Base-by-base conservation (phyloP, 1,140 invertebrate genomes). In the Zaprionus africanus region DNA sequence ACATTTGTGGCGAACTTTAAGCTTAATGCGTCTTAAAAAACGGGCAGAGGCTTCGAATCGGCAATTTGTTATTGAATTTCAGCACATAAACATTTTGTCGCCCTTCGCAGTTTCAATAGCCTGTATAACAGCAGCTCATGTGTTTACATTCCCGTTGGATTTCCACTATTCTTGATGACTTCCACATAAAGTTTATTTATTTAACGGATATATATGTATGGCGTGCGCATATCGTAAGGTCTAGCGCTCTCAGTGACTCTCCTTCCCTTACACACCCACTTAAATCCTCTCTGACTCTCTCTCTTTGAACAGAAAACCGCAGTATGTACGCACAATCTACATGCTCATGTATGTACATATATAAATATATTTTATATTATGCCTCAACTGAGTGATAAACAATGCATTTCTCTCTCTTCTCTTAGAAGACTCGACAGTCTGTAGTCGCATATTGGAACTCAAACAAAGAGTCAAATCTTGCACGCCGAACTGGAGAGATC, bases 41-140 rank as follows among this genome's bases (percentile, higher is more conserved):
- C 17, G 17, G 5, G 38, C 15, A 19, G n/a, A 13, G 22, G 28
- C 26, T 36, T 28, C 11, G n/a, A 28, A 41, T 19, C 38, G 58
- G 24, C 58, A 43, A 43, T 62, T 61, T 61, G 58, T 69, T 54
- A 54, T 54, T 43, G 19, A 60, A 69, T 24, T 31, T 36, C 2
- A 15, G 11, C 31, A 38, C 61, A 36, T 26, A 13, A 36, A 17
- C 15, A 68, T 60, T 60, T 38, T 17, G 12, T 24, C 9, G 49
- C 7, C 17, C 22, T 24, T 13, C 22, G 5, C 17, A 51, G 11
- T 51, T 51, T n/a, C 46, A 17, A 22, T 51, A 64, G 22, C 9
- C 61, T 26, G 15, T 36, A 63, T 6, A 63, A 7, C 5, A 4
- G 7, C 5, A 5, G 38, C 38, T 41, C 38, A 41, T 34, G 2